Base-by-base conservation (phyloP, 2,113 vertebrate species). In the Lagopus leucura region DNA sequence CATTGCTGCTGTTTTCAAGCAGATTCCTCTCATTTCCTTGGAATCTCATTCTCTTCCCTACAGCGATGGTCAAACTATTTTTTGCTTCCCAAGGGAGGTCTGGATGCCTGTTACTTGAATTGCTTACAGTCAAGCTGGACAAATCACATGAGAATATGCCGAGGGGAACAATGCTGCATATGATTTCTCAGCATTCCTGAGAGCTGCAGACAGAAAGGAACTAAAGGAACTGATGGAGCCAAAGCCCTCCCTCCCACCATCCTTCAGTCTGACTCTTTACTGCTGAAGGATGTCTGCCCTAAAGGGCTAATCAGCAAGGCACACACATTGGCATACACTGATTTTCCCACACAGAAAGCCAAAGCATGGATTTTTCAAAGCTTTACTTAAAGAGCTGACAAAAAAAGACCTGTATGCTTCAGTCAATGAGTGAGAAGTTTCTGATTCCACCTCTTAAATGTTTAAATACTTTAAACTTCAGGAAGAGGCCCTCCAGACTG, bases 91-190 rank as follows among this genome's bases (percentile, higher is more conserved):
- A 72, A 93, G 95, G 89, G 97, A 96, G 54, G 73, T 25, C 16
- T 80, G 82, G 94, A 96, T 96, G 95, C 95, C 93, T 88, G 87
- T 94, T 92, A 79, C 94, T 97, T 91, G 95, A 95, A 94, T 84
- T 67, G 88, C 89, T 94, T 78, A 95, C 94, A 97, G 88, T 81
- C 86, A 60, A 74, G 25, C 95, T 94, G 89, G 92, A 97, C 96
- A 97, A 91, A 94, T 88, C 89, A 61, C 64, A 70, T 60, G 84
- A 91, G 91, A 87, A 96, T 71, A 93, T 32, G 90, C 89, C 3
- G 11, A 61, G 38, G 69, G 82, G 72, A 93, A 96, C 86, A 95
- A 96, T 95, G 81, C 72, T 42, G 71, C 67, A 66, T 30, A 82
- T 72, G 75, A 86, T 92, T 96, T 96, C 94, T 95, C 94, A 93